Conservation (phyloP, 2,888 invertebrate genomes). For the Andricus curvator region DNA sequence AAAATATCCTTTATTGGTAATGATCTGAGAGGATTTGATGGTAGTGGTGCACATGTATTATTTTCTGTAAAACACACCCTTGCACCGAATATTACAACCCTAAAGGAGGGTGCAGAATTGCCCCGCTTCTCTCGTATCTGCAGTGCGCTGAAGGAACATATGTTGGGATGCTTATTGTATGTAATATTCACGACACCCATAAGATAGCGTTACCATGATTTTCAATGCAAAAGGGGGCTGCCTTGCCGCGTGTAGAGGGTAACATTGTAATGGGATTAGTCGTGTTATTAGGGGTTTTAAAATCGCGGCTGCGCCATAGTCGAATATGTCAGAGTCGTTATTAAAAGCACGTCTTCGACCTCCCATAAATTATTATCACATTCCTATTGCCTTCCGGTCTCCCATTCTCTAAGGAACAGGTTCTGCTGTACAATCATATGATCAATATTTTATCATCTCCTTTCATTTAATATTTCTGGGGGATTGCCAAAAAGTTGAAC, state of each 20-base stretch:
- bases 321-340: conserved; percentile 38
- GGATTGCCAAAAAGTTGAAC: too few species aligned
- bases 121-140: conserved; percentile 22
- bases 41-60: conserved; percentile 5
- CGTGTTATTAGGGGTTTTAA: conserved; percentile 62
- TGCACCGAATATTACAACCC: conserved; percentile 33
- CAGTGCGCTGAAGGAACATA: conserved; percentile 46
- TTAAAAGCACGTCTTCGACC: conserved; percentile 39
- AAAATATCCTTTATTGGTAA: conserved; percentile 40
- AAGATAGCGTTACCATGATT: conserved; percentile 74
- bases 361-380: conserved; percentile 33
- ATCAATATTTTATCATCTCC: too few species aligned
- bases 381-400: conserved; percentile 30
- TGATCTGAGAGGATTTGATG: conserved; percentile 2
- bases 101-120: conserved; percentile 20
- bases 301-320: conserved; percentile 39
- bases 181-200: conserved; percentile 64
- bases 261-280: conserved; percentile 70
- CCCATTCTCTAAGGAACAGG: neutral
- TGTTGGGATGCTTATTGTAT: conserved; percentile 62
- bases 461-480: too few species aligned
- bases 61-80: conserved; percentile 22
- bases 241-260: conserved; percentile 54
- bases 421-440: neutral
- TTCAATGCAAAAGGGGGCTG: conserved; percentile 65